Conservation (phyloP, 2,888 invertebrate genomes). For the Poecilus cupreus region DNA sequence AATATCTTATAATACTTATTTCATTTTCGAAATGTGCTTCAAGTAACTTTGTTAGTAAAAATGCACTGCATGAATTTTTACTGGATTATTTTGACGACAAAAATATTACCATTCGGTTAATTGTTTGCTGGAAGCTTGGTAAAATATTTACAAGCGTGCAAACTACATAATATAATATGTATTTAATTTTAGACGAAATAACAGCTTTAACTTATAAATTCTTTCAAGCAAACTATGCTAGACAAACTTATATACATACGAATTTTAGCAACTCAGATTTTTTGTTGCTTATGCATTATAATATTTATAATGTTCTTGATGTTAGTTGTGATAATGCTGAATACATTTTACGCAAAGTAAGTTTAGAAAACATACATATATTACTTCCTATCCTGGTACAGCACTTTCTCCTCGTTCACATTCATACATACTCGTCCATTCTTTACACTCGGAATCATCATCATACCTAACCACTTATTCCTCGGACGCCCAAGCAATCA, state of each 20-base stretch:
- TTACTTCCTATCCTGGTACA: background rate
- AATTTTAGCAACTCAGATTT: constrained; percentile 44
- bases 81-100: constrained; percentile 44
- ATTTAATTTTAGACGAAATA: constrained; percentile 53
- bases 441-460: too few relatives aligned
- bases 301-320: constrained; percentile 41
- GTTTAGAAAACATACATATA: constrained; percentile 11
- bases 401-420: too few relatives aligned
- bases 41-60: background rate
- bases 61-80: constrained; percentile 34
- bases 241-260: constrained; percentile 22
- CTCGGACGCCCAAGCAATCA: too few relatives aligned
- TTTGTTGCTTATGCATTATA: background rate
- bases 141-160: background rate
- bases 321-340: constrained; percentile 6
- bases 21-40: background rate
- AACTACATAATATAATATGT: background rate
- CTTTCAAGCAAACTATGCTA: constrained; percentile 18
- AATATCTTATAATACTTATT: background rate
- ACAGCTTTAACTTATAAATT: constrained; percentile 18
- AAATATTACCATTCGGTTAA: constrained; percentile 29
- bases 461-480: too few relatives aligned
- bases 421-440: too few relatives aligned
- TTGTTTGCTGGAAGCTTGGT: constrained; percentile 47
- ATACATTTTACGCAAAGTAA: constrained; percentile 41